phyloP scores from a whole-genome alignment of 2,113 vertebrate species.

The Notiomystis cincta region DNA sequence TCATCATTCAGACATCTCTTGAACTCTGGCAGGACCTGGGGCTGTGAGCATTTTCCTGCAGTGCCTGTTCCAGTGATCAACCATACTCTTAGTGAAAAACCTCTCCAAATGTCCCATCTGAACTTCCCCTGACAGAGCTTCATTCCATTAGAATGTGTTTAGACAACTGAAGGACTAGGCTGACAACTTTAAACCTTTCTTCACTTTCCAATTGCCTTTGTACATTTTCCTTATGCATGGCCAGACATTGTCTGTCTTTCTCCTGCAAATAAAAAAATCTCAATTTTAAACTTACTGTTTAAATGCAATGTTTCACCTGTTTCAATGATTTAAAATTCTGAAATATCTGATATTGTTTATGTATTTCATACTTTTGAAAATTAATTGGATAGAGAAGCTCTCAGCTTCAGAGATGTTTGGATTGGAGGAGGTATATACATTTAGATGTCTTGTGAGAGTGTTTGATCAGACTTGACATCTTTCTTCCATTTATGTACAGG shows the following conservation, averaged over 20 bases:
- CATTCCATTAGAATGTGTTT: neutral
- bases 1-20: accelerated
- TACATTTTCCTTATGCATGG: neutral
- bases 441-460: neutral
- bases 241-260: neutral
- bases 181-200: neutral
- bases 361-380: neutral
- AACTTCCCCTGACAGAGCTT: neutral
- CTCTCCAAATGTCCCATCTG: neutral
- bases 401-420: neutral
- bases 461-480: neutral
- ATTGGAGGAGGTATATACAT: neutral
- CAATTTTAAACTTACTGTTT: neutral
- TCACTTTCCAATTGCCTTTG: neutral
- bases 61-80: neutral
- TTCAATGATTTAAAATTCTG: neutral
- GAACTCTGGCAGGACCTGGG: neutral
- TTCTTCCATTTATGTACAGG: neutral
- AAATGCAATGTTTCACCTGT: neutral
- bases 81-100: neutral
- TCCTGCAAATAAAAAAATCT: neutral
- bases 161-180: neutral
- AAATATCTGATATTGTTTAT: neutral
- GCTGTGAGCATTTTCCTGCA: accelerated
- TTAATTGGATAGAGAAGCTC: neutral